Evolutionary conservation across 2,113 vertebrate genomes (phyloP).

Genomic region (Psilopsiagon aymara): DNA sequence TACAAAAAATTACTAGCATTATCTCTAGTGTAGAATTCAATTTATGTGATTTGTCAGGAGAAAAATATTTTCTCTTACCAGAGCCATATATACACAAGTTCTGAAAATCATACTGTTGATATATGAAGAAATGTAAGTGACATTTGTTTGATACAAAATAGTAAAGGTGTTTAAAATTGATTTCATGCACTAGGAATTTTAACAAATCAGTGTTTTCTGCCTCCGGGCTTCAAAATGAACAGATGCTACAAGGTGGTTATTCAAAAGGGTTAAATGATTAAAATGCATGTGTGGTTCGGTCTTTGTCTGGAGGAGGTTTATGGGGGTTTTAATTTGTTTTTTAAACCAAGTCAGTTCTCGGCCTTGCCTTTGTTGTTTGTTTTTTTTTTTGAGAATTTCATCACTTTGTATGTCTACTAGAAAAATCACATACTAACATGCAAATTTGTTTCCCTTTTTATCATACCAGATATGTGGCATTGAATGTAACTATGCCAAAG

Average conservation of each 20-base stretch:
- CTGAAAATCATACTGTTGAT: background rate
- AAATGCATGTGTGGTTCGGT: background rate
- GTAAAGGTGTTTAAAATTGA: background rate
- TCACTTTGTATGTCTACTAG: background rate
- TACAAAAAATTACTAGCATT: background rate
- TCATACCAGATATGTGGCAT: background rate
- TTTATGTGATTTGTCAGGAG: background rate
- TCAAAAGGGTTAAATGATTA: background rate
- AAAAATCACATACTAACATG: background rate
- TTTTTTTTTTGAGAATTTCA: background rate
- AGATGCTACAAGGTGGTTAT: conserved; percentile 8
- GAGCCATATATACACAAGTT: background rate
- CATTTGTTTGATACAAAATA: background rate
- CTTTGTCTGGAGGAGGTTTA: background rate
- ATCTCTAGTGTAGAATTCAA: background rate
- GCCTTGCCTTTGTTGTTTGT: background rate
- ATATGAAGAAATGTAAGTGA: background rate
- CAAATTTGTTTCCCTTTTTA: background rate
- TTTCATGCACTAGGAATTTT: conserved; percentile 25
- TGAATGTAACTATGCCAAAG: background rate
- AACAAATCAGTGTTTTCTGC: background rate
- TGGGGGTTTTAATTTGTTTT: background rate
- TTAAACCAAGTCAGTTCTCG: background rate
- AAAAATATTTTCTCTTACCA: background rate
- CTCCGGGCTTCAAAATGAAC: background rate